Conservation (phyloP, 2,113 vertebrate species). For the Meleagris gallopavo region DNA sequence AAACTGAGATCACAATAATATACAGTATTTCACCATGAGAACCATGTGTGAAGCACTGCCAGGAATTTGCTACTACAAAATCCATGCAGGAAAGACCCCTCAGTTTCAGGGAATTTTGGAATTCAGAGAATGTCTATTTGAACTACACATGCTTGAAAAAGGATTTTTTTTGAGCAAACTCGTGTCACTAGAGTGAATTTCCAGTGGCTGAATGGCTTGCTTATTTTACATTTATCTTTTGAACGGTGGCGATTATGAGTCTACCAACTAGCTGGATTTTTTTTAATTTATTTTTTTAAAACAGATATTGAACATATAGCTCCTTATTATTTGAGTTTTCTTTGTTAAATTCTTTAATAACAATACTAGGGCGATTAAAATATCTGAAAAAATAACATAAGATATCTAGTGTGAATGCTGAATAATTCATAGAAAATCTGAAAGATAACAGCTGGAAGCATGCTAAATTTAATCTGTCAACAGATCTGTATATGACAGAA, state of each 20-base stretch:
- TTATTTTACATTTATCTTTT: neutral
- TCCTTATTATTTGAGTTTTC: neutral
- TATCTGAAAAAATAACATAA: neutral
- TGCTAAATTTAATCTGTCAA: neutral
- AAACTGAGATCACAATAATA: neutral
- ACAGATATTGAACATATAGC: neutral
- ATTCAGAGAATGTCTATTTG: neutral
- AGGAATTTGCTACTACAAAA: neutral
- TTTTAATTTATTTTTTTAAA: neutral
- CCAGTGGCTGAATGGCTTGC: neutral
- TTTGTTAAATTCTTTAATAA: neutral
- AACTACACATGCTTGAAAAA: neutral
- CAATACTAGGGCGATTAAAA: neutral
- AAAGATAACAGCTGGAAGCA: neutral
- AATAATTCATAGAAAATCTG: slow-evolving; percentile 22
- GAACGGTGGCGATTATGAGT: neutral
- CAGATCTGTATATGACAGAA: neutral
- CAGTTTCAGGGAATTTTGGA: neutral
- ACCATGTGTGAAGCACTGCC: neutral
- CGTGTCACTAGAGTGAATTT: neutral
- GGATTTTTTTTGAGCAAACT: neutral
- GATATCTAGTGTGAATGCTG: neutral
- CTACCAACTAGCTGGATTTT: neutral
- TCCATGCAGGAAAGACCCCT: fast-evolving
- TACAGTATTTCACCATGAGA: neutral